Base-by-base conservation (phyloP, 2,888 invertebrate genomes). In the Trachelus tabidus region DNA sequence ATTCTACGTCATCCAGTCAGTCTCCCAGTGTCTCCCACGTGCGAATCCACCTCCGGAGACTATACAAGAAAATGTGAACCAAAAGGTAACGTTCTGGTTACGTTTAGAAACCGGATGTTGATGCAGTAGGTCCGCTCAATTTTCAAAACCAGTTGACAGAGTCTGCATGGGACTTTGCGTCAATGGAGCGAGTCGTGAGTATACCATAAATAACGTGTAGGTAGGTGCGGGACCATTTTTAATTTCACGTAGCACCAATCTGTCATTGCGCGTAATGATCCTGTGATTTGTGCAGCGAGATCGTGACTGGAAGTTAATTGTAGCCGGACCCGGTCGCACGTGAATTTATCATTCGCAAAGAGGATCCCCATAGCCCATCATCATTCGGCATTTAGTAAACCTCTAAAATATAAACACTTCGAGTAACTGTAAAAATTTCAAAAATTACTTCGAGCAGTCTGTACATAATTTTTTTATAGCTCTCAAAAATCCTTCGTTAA, bases 281-380 rank as follows among this genome's bases (percentile, higher is more conserved):
- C 56, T 2, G 56, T 56, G 56, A 56, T 56, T 56, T 56, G 56
- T 56, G 56, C 23, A 23, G 56, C 23, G 9, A 71, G 71, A 71
- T 30, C 71, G 71, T 34, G 71, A 71, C 34, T 31, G 71, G 33
- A 71, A 71, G 71, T 71, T 71, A 71, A 71, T 71, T 71, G 31
- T 71, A 71, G 33, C 71, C 71, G 12, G 12, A 11, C 71, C 3
- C 15, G 6, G 31, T 71, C 23, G 2, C 71, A 12, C 6, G 31
- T 71, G 12, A 34, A 71, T 71, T 71, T 71, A 71, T 71, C 31
- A 34, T 34, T 31, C 31, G 71, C 34, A 31, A 71, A 31, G 31
- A 71, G 71, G 31, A 71, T 12, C 71, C 12, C 31, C 12, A 9
- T 56, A 23, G 6, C 23, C 23, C 23, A 9, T 23, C 23, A 23